These are phyloP conservation scores for Nesoenas mayeri DNA, from an alignment of 2,113 vertebrate species.

Conservation along the genomic window DNA sequence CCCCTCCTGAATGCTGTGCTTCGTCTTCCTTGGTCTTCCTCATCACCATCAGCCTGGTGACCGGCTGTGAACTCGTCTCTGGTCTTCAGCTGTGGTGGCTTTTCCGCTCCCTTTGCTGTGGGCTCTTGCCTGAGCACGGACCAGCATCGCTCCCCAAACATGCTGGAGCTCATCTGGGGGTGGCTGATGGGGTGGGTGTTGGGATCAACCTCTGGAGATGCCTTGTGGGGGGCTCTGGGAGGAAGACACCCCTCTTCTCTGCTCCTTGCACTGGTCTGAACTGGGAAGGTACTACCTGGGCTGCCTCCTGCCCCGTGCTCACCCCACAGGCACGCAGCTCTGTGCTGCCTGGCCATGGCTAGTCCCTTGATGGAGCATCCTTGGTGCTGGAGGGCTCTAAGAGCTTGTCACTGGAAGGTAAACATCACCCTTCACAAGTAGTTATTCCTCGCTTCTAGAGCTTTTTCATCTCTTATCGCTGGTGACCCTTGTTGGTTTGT, in stretches of 20 bases:
- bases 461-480: neutral
- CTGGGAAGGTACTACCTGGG: neutral
- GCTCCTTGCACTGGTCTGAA: neutral
- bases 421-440: neutral
- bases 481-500: constrained; percentile 3
- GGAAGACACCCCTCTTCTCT: accelerated
- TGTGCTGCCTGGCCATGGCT: accelerated
- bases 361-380: neutral
- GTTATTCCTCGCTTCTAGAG: neutral
- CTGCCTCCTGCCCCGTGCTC: neutral
- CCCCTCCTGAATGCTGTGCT: neutral
- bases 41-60: accelerated
- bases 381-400: neutral
- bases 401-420: neutral
- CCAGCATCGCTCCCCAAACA: accelerated
- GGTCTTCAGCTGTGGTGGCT: neutral
- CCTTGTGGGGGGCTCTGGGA: neutral
- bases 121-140: neutral
- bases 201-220: neutral
- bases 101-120: neutral
- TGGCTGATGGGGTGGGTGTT: accelerated
- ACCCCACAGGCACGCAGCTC: accelerated
- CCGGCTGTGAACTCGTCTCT: neutral
- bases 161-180: accelerated
- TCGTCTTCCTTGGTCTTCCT: neutral